phyloP scores from a whole-genome alignment of 2,113 vertebrate species.

The Sinocyclocheilus rhinocerous region DNA sequence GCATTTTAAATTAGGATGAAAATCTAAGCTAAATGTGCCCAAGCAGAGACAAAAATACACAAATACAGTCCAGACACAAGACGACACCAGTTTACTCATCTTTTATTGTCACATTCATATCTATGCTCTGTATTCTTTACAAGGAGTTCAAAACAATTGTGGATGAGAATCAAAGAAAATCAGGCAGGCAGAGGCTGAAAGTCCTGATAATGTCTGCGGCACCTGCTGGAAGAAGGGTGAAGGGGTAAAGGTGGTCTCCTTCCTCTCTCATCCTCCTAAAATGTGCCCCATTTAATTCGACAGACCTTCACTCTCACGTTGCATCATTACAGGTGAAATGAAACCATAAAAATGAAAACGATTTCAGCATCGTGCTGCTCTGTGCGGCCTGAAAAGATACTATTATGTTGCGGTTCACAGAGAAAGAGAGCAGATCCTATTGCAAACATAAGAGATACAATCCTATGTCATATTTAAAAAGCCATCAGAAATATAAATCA shows the following conservation, averaged over 20 bases:
- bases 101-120: slow-evolving; percentile 85
- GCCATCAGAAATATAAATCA: slow-evolving; percentile 65
- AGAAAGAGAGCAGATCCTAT: slow-evolving; percentile 67
- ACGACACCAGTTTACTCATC: slow-evolving; percentile 70
- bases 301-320: slow-evolving; percentile 70
- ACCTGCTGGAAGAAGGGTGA: slow-evolving; percentile 59
- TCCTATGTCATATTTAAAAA: slow-evolving; percentile 76
- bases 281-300: slow-evolving; percentile 64
- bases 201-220: slow-evolving; percentile 73
- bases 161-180: slow-evolving; percentile 77
- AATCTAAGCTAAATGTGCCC: background rate
- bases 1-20: background rate
- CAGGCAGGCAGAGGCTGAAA: slow-evolving; percentile 77
- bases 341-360: slow-evolving; percentile 46
- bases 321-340: slow-evolving; percentile 68
- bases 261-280: slow-evolving; percentile 57
- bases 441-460: slow-evolving; percentile 80
- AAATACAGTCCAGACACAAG: slow-evolving; percentile 35
- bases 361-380: slow-evolving; percentile 64
- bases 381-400: slow-evolving; percentile 70
- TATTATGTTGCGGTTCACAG: slow-evolving; percentile 73
- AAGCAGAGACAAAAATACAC: slow-evolving; percentile 20
- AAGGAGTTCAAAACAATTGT: slow-evolving; percentile 81
- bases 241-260: slow-evolving; percentile 45
- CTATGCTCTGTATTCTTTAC: slow-evolving; percentile 84